Evolutionary conservation across 2,888 invertebrate genomes (phyloP), one percentile per base, ranked within the genome.

Genomic region (Drosophila crucigera): DNA sequence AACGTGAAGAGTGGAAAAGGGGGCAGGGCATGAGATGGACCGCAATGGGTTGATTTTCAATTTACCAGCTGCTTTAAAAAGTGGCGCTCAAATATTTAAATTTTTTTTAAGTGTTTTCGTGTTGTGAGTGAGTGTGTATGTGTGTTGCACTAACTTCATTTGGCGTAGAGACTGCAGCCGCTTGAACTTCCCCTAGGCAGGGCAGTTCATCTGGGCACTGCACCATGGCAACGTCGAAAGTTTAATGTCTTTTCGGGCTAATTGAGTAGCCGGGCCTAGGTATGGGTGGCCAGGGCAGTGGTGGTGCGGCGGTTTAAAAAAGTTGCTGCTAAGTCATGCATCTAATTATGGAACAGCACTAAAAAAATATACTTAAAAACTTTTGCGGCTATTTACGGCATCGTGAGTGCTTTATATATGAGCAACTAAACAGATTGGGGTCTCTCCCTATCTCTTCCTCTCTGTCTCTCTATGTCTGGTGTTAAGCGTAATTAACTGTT

Each of bases 221-320:
- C 68, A 68, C 53, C 52, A 25, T 22, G 56, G 73, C 70, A 53
- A 25, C 63, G 81, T 78, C 84, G 76, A 84, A 85, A 87, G 80
- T 83, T 86, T 86, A 83, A 86, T 86, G 84, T 82, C 81, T 86
- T 86, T 86, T 86, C 88, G 73, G 85, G 88, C 86, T 88, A 86
- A 86, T 86, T 86, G 88, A 86, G 84, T 85, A 70, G 81, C 83
- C 75, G 64, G 37, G 78, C 83, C 75, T 61, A 47, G 55, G 50
- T 49, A 33, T 56, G 49, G 22, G n/a, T n/a, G 47, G 39, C 22
- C 22, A 25, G 30, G 55, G 10, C 47, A n/a, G 41, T 25, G 5
- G 14, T 56, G 28, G 28, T n/a, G 37, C 28, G 9, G 39, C 7
- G 28, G 55, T 11, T 39, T 19, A 6, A 76, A 83, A 75, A 76